Evolutionary conservation across 2,888 invertebrate genomes (phyloP), one percentile per base, ranked within the genome.

Genomic region (Idaea aversata): DNA sequence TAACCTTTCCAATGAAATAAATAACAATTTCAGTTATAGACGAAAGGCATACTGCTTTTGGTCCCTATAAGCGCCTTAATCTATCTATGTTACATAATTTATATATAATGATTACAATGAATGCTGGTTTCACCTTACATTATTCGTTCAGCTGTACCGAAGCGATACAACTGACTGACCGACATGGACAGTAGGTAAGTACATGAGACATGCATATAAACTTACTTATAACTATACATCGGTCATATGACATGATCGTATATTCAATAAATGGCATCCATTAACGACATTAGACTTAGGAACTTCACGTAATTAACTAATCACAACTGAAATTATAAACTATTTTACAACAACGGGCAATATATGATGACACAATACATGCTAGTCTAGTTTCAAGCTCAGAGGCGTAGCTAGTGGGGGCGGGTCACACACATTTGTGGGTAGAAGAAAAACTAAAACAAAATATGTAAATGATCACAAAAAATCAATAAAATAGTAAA

Each of bases 261-360:
- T 82, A 69, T 78, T 81, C 79, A 80, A 73, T 82, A 86, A 88
- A 91, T 90, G 91, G 91, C 91, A 90, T 87, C 87, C 87, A 85
- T 64, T 70, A 79, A 76, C 66, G 61, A 83, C 82, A 79, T 85
- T 85, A 86, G 82, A 85, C 80, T 84, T 90, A 91, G 91, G 91
- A 91, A 91, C 91, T 90, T 87, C 89, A 79, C 85, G 84, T 86
- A 75, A 79, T 73, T 71, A 60, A 69, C 63, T 85, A 86, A 87
- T 87, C 84, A 87, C 82, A 83, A 83, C 80, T 80, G 71, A 73
- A 70, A 72, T 75, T 72, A 69, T 68, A 73, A 25, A 6, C 62
- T 38, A 57, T 69, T 72, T 62, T 73, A 72, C 25, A 25, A 25
- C 25, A 25, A 25, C 25, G 2, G 25, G 25, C 25, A 25, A 25